Percentiles rank a stretch among this genome's conserved stretches.
Evolutionary conservation across 2,797 vertebrate genomes (phyloP).

Genomic region (Gambusia yucatana): DNA sequence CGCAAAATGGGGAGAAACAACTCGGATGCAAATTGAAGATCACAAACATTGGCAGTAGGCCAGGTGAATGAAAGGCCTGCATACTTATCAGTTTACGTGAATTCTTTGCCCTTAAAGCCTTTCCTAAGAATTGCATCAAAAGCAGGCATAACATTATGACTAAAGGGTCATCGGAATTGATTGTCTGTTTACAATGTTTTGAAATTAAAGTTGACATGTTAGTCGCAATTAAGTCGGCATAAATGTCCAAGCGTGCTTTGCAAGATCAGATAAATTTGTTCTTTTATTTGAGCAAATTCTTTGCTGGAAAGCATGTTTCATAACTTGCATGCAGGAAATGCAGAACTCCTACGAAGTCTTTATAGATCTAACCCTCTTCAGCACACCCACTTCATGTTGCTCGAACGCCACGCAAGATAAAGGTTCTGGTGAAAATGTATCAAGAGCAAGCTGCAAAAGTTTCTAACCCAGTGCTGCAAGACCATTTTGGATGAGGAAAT

Average conservation of each 20-base stretch:
- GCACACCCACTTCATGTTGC: background rate
- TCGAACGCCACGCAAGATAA: background rate
- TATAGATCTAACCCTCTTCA: background rate
- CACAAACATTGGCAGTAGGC: background rate
- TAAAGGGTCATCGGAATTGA: background rate
- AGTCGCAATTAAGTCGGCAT: background rate
- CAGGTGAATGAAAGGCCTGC: background rate
- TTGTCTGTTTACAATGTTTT: background rate
- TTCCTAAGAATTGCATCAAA: background rate
- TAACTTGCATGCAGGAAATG: background rate
- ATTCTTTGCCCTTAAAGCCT: background rate
- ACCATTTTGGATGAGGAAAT: background rate
- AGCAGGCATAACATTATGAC: background rate
- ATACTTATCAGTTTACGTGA: background rate
- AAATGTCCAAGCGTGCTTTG: background rate
- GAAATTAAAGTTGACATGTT: background rate
- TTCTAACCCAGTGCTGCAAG: background rate
- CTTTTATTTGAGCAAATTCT: background rate
- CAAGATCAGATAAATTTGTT: background rate
- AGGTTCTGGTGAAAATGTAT: background rate
- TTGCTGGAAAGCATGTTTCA: background rate
- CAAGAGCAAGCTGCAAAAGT: background rate
- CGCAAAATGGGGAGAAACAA: background rate
- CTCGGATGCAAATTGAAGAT: background rate
- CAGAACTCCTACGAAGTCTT: background rate